Percentiles rank a stretch among this genome's conserved stretches.
Evolutionary conservation across 1,140 invertebrate species (phyloP).

Genomic region (Arctopsyche grandis): DNA sequence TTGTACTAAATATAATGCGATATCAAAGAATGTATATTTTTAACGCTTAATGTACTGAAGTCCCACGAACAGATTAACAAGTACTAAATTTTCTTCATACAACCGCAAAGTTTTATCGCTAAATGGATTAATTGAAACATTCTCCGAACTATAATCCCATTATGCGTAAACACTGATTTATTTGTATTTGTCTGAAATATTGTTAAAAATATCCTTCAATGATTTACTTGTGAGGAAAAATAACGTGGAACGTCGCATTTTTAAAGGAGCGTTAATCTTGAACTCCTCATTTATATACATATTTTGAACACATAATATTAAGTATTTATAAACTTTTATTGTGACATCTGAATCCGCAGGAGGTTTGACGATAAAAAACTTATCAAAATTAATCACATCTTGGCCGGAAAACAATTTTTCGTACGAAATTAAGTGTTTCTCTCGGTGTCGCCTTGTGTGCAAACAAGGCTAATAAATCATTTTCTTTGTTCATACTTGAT

Average conservation of each 20-base stretch:
- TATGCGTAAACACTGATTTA: conserved; percentile 17
- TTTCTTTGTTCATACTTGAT: conserved; percentile 2
- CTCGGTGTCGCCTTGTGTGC: background rate
- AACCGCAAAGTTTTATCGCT: conserved; percentile 13
- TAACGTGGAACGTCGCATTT: too few species aligned
- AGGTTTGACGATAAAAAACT: too few species aligned
- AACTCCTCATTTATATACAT: too few species aligned
- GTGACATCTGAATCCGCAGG: too few species aligned
- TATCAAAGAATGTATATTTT: too few species aligned
- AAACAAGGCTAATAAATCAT: background rate
- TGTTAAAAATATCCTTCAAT: background rate
- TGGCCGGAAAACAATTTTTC: background rate
- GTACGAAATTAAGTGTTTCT: background rate
- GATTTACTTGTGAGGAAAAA: too few species aligned
- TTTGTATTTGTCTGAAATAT: background rate
- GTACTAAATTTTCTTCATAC: conserved; percentile 22
- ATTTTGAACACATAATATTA: too few species aligned
- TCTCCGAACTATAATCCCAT: background rate
- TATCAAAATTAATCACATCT: background rate
- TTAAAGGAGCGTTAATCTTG: too few species aligned
- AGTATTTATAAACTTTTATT: background rate
- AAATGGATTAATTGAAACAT: conserved; percentile 25
- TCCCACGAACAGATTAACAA: conserved; percentile 1
- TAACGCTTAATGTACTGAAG: background rate
- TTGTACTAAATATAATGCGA: too few species aligned